These are phyloP conservation scores for Periplaneta americana DNA, from an alignment of 1,140 invertebrate species.

Conservation along the genomic window DNA sequence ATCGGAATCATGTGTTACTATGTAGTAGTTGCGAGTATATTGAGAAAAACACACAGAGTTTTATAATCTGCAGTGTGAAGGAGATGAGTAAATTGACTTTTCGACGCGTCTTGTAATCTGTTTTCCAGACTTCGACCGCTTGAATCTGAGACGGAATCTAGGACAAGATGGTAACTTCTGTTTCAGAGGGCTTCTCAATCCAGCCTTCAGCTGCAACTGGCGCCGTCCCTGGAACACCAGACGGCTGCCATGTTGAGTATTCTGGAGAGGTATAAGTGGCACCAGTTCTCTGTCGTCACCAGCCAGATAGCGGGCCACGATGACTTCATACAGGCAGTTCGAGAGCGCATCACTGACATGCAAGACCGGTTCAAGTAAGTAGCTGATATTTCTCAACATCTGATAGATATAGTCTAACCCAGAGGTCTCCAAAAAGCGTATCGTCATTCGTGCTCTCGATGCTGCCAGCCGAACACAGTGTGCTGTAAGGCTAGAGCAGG, in stretches of 20 bases:
- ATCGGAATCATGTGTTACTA: too few relatives aligned
- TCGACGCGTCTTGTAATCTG: too few relatives aligned
- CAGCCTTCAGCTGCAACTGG: constrained; percentile 81
- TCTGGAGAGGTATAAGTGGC: constrained; percentile 92
- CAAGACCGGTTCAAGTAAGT: constrained; percentile 75
- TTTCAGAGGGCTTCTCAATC: constrained; percentile 70
- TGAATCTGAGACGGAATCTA: not conserved
- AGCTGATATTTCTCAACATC: too few relatives aligned
- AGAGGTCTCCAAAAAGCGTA: too few relatives aligned
- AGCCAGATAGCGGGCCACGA: constrained; percentile 89
- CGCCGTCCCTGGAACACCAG: constrained; percentile 90
- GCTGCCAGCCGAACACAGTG: too few relatives aligned
- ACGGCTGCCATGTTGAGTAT: constrained; percentile 90
- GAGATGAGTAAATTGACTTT: too few relatives aligned
- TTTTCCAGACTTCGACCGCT: not conserved
- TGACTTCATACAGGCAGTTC: constrained; percentile 88
- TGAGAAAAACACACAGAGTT: too few relatives aligned
- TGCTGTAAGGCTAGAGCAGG: too few relatives aligned
- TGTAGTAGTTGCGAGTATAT: too few relatives aligned
- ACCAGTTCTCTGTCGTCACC: constrained; percentile 91
- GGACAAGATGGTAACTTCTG: not conserved
- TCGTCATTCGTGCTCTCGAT: too few relatives aligned
- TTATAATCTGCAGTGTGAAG: too few relatives aligned
- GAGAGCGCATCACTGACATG: constrained; percentile 77
- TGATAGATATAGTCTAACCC: too few relatives aligned